Base-by-base conservation (phyloP, 1,140 invertebrate genomes). In the Trachymyrmex cornetzi region DNA sequence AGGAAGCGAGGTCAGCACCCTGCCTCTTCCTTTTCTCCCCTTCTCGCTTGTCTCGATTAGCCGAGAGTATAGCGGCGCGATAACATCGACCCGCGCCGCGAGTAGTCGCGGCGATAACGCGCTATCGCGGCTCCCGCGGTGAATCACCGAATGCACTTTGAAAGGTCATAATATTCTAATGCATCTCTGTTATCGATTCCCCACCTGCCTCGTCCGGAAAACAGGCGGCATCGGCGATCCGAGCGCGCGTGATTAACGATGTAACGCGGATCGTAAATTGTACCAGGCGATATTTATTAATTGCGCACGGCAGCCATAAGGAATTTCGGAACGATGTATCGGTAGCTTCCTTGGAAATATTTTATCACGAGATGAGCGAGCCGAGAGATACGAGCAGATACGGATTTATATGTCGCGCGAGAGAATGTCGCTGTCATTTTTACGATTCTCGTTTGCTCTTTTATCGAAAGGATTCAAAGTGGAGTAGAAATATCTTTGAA, bases 21-120 rank as follows among this genome's bases (percentile, higher is more conserved):
- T 72, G 57, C 50, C 75, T 69, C 66, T 87, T 72, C 77, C 79
- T 77, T 86, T 77, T 69, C 61, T 77, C 75, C 66, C 53, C 72
- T 82, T 77, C 85, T 75, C 77, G 84, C 63, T 75, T 63, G 61
- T 66, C 86, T 87, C 90, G 89, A 90, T 90, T 90, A 90, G 82
- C 86, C 19, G 75, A 30, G 63, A 84, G 69, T 84, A 84, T 67
- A 34, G 57, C 75, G n/a, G 5, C 30, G 34, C 67, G 92, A 93
- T 92, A 92, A 91, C 91, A 92, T 90, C 92, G 91, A 88, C 80
- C 88, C 85, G 89, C 79, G 87, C 34, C 55, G 74, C 74, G 75
- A 89, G 80, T 74, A 84, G 80, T 87, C 87, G 69, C 66, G 63
- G 72, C 86, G 92, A 93, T 92, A 93, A 92, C 91, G 86, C 88